Evolutionary conservation across 2,888 invertebrate genomes (phyloP).

Genomic region (Aleiodes testaceus): DNA sequence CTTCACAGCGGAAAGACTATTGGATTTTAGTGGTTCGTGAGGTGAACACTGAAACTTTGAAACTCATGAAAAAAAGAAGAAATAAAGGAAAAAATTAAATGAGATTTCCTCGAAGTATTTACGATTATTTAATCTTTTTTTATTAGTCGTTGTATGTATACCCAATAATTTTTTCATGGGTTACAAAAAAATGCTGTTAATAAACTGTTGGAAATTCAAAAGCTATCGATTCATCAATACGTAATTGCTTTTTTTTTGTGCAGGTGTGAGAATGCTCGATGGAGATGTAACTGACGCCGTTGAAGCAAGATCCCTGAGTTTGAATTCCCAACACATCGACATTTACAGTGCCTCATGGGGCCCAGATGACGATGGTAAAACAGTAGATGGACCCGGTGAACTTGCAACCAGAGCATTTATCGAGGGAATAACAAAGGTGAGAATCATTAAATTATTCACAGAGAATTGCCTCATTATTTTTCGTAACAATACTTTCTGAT

Average conservation of each 20-base stretch:
- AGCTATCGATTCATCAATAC: too few relatives aligned
- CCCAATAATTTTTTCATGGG: too few relatives aligned
- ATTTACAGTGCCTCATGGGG: constrained; percentile 99
- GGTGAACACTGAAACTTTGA: background rate
- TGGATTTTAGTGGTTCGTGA: background rate
- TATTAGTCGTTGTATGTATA: too few relatives aligned
- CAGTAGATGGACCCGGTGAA: constrained; percentile 97
- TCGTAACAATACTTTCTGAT: too few relatives aligned
- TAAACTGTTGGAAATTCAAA: background rate
- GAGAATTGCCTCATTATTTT: background rate
- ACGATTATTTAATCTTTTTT: background rate
- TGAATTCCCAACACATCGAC: constrained; percentile 97
- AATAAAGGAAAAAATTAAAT: too few relatives aligned
- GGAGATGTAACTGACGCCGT: constrained; percentile 99
- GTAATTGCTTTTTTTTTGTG: constrained; percentile 35
- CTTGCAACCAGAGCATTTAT: constrained; percentile 95
- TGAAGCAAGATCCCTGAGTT: constrained; percentile 94
- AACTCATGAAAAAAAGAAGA: background rate
- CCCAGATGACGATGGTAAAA: constrained; percentile 98
- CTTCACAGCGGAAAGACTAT: constrained; percentile 8
- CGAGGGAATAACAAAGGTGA: constrained; percentile 93
- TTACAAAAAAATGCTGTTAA: background rate
- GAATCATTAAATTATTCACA: constrained; percentile 1
- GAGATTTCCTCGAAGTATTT: too few relatives aligned
- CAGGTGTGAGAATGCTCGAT: constrained; percentile 97